Percentiles rank a stretch among this genome's conserved stretches.
Conservation (phyloP, 2,797 vertebrate species). For the Hyperoplus immaculatus region DNA sequence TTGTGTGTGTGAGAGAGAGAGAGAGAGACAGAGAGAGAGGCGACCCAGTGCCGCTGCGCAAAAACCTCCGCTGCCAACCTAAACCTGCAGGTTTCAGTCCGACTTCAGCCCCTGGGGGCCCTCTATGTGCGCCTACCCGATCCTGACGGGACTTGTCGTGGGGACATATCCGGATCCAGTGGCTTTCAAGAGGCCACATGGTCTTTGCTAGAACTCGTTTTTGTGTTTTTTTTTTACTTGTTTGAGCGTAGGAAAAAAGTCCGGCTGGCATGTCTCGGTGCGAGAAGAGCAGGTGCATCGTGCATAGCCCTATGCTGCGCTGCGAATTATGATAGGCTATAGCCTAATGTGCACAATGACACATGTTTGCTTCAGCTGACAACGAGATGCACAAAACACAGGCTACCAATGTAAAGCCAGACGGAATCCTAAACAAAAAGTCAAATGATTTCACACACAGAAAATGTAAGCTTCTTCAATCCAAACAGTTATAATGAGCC, state of each 20-base stretch:
- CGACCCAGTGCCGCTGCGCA: slow-evolving; percentile 60
- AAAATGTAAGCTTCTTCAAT: not conserved
- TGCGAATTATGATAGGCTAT: slow-evolving; percentile 49
- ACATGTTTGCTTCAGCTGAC: slow-evolving; percentile 13
- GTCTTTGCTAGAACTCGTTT: slow-evolving; percentile 10
- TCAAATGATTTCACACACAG: not conserved
- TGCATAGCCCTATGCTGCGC: slow-evolving; percentile 35
- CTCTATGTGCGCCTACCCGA: slow-evolving; percentile 38
- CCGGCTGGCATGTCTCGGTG: slow-evolving; percentile 28
- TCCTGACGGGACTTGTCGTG: slow-evolving; percentile 37
- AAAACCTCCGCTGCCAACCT: slow-evolving; percentile 48
- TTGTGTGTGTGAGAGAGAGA: slow-evolving; percentile 30
- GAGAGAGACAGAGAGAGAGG: slow-evolving; percentile 7
- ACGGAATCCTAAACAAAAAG: not conserved
- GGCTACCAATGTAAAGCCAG: not conserved
- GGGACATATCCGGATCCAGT: slow-evolving; percentile 33
- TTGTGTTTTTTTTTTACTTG: slow-evolving; percentile 24
- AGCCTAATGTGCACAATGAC: slow-evolving; percentile 50
- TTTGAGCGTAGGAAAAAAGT: slow-evolving; percentile 20
- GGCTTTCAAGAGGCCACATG: slow-evolving; percentile 38
- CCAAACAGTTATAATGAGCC: not conserved
- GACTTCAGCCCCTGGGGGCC: slow-evolving; percentile 42
- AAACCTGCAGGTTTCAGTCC: slow-evolving; percentile 50
- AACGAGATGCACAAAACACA: slow-evolving; percentile 23
- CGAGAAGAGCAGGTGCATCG: slow-evolving; percentile 70